Evolutionary conservation across 1,140 invertebrate species (phyloP).

Genomic region (Tribolium castaneum): DNA sequence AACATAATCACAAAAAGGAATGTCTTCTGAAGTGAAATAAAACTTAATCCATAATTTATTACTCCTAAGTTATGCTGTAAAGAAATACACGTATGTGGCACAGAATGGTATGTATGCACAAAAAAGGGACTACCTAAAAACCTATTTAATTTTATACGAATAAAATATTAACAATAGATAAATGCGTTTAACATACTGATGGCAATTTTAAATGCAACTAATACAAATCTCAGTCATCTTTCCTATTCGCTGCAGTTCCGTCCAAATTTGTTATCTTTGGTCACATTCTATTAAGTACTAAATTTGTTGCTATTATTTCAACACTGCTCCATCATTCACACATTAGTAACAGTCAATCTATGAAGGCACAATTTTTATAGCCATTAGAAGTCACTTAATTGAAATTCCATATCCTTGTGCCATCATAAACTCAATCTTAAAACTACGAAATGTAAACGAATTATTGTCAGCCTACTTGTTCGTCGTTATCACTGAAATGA

Average conservation of each 20-base stretch:
- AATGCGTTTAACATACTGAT: slow-evolving; percentile 19
- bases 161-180: slow-evolving; percentile 20
- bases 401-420: not conserved
- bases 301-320: not conserved
- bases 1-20: slow-evolving; percentile 30
- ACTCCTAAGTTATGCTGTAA: not conserved
- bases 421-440: not conserved
- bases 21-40: not conserved
- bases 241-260: slow-evolving; percentile 26
- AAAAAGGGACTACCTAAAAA: not conserved
- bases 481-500: too few species aligned
- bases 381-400: not conserved
- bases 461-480: too few species aligned
- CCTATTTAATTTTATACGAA: not conserved
- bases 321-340: not conserved
- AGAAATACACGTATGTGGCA: slow-evolving; percentile 8
- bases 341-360: not conserved
- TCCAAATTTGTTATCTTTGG: slow-evolving; percentile 39
- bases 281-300: slow-evolving; percentile 16
- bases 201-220: slow-evolving; percentile 1
- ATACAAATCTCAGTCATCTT: slow-evolving; percentile 7
- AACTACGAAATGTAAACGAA: not conserved
- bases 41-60: slow-evolving; percentile 4
- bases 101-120: not conserved
- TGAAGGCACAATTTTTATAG: not conserved